Base-by-base conservation (phyloP, 2,113 vertebrate genomes). In the Corythornis cristatus region DNA sequence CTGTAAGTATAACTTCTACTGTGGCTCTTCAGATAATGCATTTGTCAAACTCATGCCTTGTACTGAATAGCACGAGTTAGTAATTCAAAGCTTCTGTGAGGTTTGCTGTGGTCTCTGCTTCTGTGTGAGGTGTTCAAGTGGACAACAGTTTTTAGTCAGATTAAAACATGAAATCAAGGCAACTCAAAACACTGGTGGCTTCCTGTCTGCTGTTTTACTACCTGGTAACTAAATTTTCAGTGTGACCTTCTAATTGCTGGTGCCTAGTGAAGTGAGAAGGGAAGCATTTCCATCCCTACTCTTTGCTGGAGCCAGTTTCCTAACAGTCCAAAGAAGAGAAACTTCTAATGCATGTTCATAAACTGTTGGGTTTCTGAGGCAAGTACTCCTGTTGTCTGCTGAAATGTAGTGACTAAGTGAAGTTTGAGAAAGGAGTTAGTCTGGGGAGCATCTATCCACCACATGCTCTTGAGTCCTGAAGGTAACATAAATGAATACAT, bases 1-100 rank as follows among this genome's bases (percentile, higher is more conserved):
- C 67, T 50, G 96, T 97, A 87, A 97, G 96, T 97, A 95, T 15
- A 67, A 88, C 76, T 93, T 85, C 60, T 80, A 2, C 40, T 16
- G 31, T 51, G 16, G n/a, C 48, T 80, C 15, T 89, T 66, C 11
- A 80, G 51, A 67, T 74, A 75, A 0, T 92, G 67, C 58, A 53
- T 86, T 56, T 70, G 61, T 90, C 66, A 81, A 86, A 91, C 73
- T 74, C 23, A 8, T 83, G 26, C 61, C 45, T 48, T 58, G 23
- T 48, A 29, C 67, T 45, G 51, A 74, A 23, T 12, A 51, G 67
- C 8, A 20, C 18, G 43, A 86, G 71, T 76, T 62, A 6, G 5
- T 51, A 5, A 37, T 33, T 92, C 42, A 57, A 35, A 71, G 56
- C 25, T 42, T 71, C 37, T 7, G 15, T n/a, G 35, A 74, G 43